Percentiles rank a stretch among this genome's conserved stretches.
Evolutionary conservation across 2,888 invertebrate genomes (phyloP).

Genomic region (Ceratothoa steindachneri): DNA sequence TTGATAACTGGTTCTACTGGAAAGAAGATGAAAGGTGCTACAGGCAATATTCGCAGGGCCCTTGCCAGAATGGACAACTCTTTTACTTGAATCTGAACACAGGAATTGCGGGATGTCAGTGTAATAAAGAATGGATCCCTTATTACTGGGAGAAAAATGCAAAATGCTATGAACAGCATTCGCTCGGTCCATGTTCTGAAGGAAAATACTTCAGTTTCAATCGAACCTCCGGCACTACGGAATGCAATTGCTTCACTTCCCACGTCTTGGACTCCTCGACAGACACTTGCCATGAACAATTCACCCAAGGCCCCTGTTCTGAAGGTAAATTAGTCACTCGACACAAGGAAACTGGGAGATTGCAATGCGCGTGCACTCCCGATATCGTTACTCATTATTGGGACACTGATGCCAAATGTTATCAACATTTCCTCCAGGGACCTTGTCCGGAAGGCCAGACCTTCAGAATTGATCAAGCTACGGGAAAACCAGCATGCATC

Average conservation of each 20-base stretch:
- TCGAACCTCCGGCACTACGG: slow-evolving; percentile 44
- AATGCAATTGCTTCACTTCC: slow-evolving; percentile 49
- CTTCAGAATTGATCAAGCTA: slow-evolving; percentile 41
- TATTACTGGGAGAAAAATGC: slow-evolving; percentile 47
- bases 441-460: slow-evolving; percentile 47
- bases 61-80: slow-evolving; percentile 48
- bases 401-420: slow-evolving; percentile 46
- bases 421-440: slow-evolving; percentile 49
- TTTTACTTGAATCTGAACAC: slow-evolving; percentile 49
- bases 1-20: slow-evolving; percentile 50
- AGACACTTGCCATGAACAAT: slow-evolving; percentile 48
- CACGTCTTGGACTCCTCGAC: slow-evolving; percentile 47
- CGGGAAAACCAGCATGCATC: slow-evolving; percentile 45
- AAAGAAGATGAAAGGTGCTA: slow-evolving; percentile 48
- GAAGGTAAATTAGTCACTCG: slow-evolving; percentile 48
- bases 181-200: slow-evolving; percentile 48
- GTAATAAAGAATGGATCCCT: slow-evolving; percentile 47
- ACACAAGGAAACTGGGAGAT: slow-evolving; percentile 29
- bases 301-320: slow-evolving; percentile 48
- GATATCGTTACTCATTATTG: slow-evolving; percentile 47
- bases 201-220: slow-evolving; percentile 49
- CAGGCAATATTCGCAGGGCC: slow-evolving; percentile 49
- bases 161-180: slow-evolving; percentile 49
- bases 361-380: slow-evolving; percentile 47
- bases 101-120: slow-evolving; percentile 48